Percentiles rank a stretch among this genome's conserved stretches.
These are phyloP conservation scores for Corythornis leucogaster DNA, from an alignment of 2,797 vertebrate genomes.

Conservation along the genomic window DNA sequence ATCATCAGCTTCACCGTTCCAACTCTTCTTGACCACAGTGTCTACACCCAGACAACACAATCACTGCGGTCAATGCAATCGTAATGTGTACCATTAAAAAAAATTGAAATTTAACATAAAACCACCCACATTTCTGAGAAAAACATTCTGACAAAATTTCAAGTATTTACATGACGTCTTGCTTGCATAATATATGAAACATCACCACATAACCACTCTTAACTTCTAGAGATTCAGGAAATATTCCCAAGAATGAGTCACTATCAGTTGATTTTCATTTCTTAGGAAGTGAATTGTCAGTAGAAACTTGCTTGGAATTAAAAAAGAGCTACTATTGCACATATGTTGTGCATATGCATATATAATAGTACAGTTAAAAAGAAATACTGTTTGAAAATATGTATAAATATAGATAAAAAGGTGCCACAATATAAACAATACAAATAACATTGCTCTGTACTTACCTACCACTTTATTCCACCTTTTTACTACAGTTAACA, in stretches of 20 bases:
- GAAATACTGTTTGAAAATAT: not conserved
- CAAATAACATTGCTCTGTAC: not conserved
- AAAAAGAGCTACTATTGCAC: not conserved
- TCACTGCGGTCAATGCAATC: not conserved
- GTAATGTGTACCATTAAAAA: not conserved
- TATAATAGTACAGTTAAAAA: not conserved
- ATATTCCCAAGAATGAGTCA: not conserved
- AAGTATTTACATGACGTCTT: not conserved
- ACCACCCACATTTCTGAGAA: not conserved
- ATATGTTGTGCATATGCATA: not conserved
- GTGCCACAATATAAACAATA: not conserved
- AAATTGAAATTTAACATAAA: not conserved
- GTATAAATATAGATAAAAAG: not conserved
- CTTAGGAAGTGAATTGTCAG: not conserved
- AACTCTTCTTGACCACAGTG: not conserved
- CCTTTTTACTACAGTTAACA: not conserved
- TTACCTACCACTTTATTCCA: not conserved
- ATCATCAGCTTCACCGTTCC: not conserved
- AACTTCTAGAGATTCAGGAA: not conserved
- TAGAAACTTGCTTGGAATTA: not conserved
- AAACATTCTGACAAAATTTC: not conserved
- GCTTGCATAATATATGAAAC: fast-evolving
- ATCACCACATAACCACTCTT: not conserved
- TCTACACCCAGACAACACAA: slow-evolving; percentile 27
- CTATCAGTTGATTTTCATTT: not conserved